Base-by-base conservation (phyloP, 2,888 invertebrate species). In the Melanargia galathea region DNA sequence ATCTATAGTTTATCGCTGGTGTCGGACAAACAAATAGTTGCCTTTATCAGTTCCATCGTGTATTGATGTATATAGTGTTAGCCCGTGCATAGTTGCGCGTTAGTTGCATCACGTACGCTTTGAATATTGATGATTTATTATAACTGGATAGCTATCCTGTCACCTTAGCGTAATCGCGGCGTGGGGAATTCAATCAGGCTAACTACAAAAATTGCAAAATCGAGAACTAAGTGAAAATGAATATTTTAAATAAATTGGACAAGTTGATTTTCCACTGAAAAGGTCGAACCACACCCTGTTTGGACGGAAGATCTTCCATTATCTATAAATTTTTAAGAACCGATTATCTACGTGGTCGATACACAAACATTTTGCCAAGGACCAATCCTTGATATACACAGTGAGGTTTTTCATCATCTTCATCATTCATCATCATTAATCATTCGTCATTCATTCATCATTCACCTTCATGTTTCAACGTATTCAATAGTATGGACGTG, bases 1-100 rank as follows among this genome's bases (percentile, higher is more conserved):
- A 56, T 68, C 60, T 66, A 60, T 59, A 58, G 66, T 66, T 69
- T 69, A 69, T 63, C 65, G 67, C 43, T 35, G 52, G 55, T 38
- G 55, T 26, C 59, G 22, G 10, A 56, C 59, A 48, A 30, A 60
- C 52, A 63, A 52, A 52, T 60, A 48, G 45, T 35, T 43, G 49
- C 11, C 16, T 56, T 60, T 67, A 67, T 67, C 64, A 51, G 55
- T 60, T 38, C 55, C 16, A n/a, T 35, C 38, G 38, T 18, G 30
- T 43, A 43, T 18, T 43, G 24, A 16, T 18, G 43, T 43, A 43
- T 13, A 2, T 7, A 18, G 1, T 11, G 46, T 22, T 8, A n/a
- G 20, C 13, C 11, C 20, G 1, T 38, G 55, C 55, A 56, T 56
- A 56, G 40, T 40, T 43, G 26, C 26, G 55, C 55, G 43, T 56